Evolutionary conservation across 2,888 invertebrate genomes (phyloP).

Genomic region (Gisinianus flammeolus): DNA sequence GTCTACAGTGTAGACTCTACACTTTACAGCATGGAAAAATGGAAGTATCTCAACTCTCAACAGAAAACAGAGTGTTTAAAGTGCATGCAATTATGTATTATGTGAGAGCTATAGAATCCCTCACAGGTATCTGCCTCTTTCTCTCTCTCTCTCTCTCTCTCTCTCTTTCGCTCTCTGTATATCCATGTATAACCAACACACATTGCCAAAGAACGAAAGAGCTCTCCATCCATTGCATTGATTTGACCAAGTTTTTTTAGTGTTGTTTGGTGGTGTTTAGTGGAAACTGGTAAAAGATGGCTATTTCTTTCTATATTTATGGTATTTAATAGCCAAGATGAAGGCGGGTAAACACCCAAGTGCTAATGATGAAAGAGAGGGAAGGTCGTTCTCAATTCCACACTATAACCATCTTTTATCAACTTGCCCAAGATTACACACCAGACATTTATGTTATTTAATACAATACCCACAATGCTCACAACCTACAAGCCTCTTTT

Average conservation of each 20-base stretch:
- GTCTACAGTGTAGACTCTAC: no score
- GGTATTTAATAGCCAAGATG: conserved; percentile 32
- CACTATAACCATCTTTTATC: neutral
- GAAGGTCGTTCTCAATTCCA: conserved; percentile 31
- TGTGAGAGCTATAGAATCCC: no score
- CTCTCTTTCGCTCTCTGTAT: neutral
- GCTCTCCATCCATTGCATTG: conserved; percentile 13
- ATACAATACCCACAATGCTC: neutral
- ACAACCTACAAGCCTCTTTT: neutral
- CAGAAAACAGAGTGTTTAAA: conserved; percentile 34
- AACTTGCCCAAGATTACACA: conserved; percentile 2
- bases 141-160: neutral
- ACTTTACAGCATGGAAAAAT: no score
- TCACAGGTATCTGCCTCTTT: neutral
- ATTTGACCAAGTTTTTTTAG: conserved; percentile 22
- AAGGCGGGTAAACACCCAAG: conserved; percentile 35
- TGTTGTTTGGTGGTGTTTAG: neutral
- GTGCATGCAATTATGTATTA: conserved; percentile 29
- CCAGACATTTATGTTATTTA: conserved; percentile 13
- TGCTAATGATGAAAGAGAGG: conserved; percentile 33
- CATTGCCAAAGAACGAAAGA: neutral
- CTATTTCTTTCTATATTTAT: conserved; percentile 23
- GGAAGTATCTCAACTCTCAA: no score
- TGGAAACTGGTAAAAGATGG: conserved; percentile 21
- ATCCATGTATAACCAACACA: neutral